A percentile compares a stretch with the other conserved stretches of the same genome.
phyloP scores from a whole-genome alignment of 2,888 invertebrate species.

The Mesochorus sp. region DNA sequence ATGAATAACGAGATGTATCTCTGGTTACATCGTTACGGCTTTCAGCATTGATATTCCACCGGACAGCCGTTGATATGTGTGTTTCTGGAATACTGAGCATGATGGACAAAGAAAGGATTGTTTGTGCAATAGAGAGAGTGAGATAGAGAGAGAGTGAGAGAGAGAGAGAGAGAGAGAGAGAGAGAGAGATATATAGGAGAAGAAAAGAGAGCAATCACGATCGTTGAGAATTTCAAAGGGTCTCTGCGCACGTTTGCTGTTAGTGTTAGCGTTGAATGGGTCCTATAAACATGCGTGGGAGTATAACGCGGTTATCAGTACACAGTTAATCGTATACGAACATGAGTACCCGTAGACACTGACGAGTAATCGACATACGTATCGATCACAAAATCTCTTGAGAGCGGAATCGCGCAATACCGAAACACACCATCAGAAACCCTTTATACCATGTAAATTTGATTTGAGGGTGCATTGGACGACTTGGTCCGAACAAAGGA shows the following conservation, averaged over 20 bases:
- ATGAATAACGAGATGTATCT: too few relatives aligned
- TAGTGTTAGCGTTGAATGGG: neutral
- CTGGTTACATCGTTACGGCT: neutral
- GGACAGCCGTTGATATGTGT: neutral
- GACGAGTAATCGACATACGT: slow-evolving; percentile 48
- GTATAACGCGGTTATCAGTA: neutral
- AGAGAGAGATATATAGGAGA: slow-evolving; percentile 9
- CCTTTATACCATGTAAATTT: slow-evolving; percentile 58
- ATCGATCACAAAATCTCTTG: slow-evolving; percentile 51
- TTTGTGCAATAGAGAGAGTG: neutral
- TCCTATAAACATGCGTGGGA: neutral
- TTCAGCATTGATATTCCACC: slow-evolving; percentile 3
- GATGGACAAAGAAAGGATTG: neutral
- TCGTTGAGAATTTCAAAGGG: slow-evolving; percentile 5
- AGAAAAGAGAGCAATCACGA: neutral
- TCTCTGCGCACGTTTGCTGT: neutral
- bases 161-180: neutral
- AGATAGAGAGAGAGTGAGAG: slow-evolving; percentile 7
- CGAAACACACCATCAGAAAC: slow-evolving; percentile 7
- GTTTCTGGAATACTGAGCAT: neutral
- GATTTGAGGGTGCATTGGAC: slow-evolving; percentile 53
- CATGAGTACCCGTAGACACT: neutral
- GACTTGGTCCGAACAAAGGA: slow-evolving; percentile 53
- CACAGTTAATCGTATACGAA: neutral
- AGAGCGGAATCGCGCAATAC: slow-evolving; percentile 15